Percentiles rank a stretch among this genome's conserved stretches.
Conservation (phyloP, 2,113 vertebrate species). For the Dicerorhinus sumatrensis region DNA sequence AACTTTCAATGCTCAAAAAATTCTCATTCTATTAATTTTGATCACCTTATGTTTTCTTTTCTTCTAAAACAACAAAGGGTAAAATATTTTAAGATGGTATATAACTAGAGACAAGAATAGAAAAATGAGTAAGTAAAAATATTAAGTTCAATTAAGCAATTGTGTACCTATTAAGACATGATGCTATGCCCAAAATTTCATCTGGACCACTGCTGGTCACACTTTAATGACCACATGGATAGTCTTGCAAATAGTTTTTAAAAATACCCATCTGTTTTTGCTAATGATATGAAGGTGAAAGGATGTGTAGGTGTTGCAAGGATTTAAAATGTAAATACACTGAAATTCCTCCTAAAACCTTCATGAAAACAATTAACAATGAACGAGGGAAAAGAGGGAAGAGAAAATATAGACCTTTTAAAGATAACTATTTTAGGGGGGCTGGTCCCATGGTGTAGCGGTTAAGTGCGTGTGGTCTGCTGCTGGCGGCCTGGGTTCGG, state of each 20-base stretch:
- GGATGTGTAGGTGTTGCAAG: background rate
- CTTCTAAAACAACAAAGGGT: background rate
- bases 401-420: background rate
- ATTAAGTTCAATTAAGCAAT: background rate
- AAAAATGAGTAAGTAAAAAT: conserved; percentile 29
- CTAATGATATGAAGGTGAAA: conserved; percentile 26
- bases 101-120: background rate
- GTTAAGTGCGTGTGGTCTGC: too few species aligned
- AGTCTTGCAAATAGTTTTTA: background rate
- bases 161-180: background rate
- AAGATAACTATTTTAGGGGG: background rate
- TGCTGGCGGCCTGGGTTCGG: too few species aligned
- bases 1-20: background rate
- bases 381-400: background rate
- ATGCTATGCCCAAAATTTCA: background rate
- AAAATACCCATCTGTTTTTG: conserved; percentile 14
- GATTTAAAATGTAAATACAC: background rate
- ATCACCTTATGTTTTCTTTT: background rate
- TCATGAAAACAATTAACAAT: background rate
- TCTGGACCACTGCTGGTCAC: background rate
- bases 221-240: background rate
- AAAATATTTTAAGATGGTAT: background rate
- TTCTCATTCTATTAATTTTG: conserved; percentile 3
- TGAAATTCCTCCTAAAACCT: background rate
- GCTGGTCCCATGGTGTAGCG: too few species aligned